Base-by-base conservation (phyloP, 2,888 invertebrate genomes). In the Schizotus pectinicornis region DNA sequence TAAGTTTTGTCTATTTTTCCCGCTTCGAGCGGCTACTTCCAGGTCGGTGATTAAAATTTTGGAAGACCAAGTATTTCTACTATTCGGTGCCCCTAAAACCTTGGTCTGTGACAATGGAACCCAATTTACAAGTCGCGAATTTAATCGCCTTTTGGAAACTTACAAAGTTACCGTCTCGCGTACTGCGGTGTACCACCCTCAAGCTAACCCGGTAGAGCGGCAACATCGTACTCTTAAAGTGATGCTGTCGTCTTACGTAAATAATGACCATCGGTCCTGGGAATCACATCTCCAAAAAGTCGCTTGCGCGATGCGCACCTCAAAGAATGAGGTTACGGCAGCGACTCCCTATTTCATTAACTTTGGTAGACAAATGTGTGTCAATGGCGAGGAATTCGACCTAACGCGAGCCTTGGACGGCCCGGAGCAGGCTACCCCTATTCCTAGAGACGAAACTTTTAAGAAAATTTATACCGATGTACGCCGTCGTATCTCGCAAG, bases 161-260 rank as follows among this genome's bases (percentile, higher is more conserved):
- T 48, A 8, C n/a, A n/a, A 13, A 11, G 13, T n/a, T 1, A 14
- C 3, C 41, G 11, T 47, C 36, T 6, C 61, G 39, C 41, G 74
- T 70, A 0, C 67, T 73, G 0, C 53, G 57, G 1, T 3, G 2
- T 75, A 75, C 51, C 61, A 70, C 12, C 68, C 72, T 0, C 73
- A 74, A 41, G 68, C 69, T 1, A 74, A 77, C 56, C 72, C 72
- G 0, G 67, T 66, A 0, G 74, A 76, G 56, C 34, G 74, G 3
- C 62, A 67, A 0, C 74, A 76, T 51, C 42, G 68, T 9, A 70
- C 70, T 0, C 11, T 75, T 1, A 70, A 73, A 53, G 73, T 70
- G 0, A 72, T 76, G 69, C 64, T 75, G 1, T 37, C 65, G 0
- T 49, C 69, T 8, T 75, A 63, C 31, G 64, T 73, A 0, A 39